A percentile compares a stretch with the other conserved stretches of the same genome.
phyloP scores from a whole-genome alignment of 2,888 invertebrate species.

The Drosophila anomelani region DNA sequence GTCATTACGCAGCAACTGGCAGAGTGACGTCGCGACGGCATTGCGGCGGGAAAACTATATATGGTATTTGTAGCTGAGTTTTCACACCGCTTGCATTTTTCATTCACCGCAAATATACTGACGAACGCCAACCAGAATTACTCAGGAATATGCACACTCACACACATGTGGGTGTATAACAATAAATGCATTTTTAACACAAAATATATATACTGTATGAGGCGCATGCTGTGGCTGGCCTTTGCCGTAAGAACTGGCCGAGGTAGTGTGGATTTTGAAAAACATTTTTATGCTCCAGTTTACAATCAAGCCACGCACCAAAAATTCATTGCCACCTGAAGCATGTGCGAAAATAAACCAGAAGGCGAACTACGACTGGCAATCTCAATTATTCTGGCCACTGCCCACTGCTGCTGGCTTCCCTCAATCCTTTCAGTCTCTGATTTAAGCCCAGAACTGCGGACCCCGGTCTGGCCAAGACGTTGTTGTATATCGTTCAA shows the following conservation, averaged over 20 bases:
- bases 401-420: conserved; percentile 7
- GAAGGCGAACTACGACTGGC: conserved; percentile 37
- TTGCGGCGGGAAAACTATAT: conserved; percentile 25
- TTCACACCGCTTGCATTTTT: conserved; percentile 56
- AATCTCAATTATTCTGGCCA: conserved; percentile 24
- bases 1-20: conserved; percentile 71
- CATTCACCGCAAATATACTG: conserved; percentile 19
- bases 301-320: conserved; percentile 79
- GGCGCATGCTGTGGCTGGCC: conserved; percentile 38
- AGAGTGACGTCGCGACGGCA: conserved; percentile 49
- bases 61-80: conserved; percentile 23
- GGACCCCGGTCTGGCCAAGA: background rate
- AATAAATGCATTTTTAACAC: conserved; percentile 62
- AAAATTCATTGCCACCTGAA: conserved; percentile 80
- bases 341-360: conserved; percentile 55
- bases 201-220: conserved; percentile 41
- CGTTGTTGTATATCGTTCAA: background rate
- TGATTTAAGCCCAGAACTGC: background rate
- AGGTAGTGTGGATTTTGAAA: conserved; percentile 48
- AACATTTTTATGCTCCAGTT: conserved; percentile 79
- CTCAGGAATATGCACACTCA: conserved; percentile 1
- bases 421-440: conserved; percentile 5
- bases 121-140: conserved; percentile 5
- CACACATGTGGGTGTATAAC: conserved; percentile 33
- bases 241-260: conserved; percentile 38